Evolutionary conservation across 2,888 invertebrate species (phyloP).

Genomic region (Lasius platythorax): DNA sequence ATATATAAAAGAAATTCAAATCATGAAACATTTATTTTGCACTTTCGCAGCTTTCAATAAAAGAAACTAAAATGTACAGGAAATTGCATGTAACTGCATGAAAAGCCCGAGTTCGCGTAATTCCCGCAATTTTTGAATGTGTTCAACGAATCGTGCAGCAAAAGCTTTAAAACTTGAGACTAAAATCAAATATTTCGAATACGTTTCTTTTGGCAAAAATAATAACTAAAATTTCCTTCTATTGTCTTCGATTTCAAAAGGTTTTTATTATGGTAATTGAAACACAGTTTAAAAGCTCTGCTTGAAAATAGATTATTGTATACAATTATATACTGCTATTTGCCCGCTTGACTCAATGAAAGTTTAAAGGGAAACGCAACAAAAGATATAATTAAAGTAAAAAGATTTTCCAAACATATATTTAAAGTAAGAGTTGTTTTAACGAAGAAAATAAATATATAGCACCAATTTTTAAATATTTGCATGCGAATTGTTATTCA

Average conservation of each 20-base stretch:
- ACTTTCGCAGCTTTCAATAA: neutral
- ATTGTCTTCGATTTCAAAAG: neutral
- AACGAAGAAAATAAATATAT: neutral
- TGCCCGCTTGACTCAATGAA: neutral
- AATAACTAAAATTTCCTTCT: neutral
- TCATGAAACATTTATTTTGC: neutral
- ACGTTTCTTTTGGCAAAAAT: neutral
- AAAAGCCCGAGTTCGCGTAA: neutral
- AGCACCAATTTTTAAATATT: neutral
- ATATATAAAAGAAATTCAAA: neutral
- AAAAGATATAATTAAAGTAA: neutral
- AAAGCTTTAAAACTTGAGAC: neutral
- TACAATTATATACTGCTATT: neutral
- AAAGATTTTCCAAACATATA: neutral
- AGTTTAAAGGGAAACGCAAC: neutral
- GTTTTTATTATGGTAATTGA: neutral
- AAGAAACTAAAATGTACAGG: neutral
- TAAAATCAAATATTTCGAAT: neutral
- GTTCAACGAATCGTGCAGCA: neutral
- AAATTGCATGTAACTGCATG: slow-evolving; percentile 1
- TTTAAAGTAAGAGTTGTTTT: neutral
- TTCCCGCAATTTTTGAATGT: neutral
- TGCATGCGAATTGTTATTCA: neutral
- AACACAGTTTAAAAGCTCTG: neutral
- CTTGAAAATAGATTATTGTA: neutral